Evolutionary conservation across 2,113 vertebrate species (phyloP).

Genomic region (Carassius carassius): DNA sequence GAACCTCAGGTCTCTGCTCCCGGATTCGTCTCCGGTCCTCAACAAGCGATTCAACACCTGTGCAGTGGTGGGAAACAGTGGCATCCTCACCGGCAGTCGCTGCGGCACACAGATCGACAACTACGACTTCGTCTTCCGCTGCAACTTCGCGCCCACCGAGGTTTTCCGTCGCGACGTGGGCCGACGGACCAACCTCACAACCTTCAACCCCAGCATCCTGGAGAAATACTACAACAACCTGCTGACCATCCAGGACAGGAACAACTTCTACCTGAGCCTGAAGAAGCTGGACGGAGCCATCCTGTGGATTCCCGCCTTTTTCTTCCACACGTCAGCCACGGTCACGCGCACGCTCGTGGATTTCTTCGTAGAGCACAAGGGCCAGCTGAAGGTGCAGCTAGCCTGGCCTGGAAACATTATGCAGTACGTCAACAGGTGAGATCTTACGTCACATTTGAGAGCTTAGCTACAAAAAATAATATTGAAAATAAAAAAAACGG

Average conservation of each 20-base stretch:
- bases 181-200: slow-evolving; percentile 92
- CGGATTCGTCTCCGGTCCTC: slow-evolving; percentile 85
- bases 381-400: slow-evolving; percentile 89
- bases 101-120: slow-evolving; percentile 91
- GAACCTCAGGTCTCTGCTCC: slow-evolving; percentile 91
- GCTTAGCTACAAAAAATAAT: not conserved
- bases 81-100: slow-evolving; percentile 90
- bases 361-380: slow-evolving; percentile 94
- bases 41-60: slow-evolving; percentile 91
- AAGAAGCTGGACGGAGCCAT: slow-evolving; percentile 94
- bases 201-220: slow-evolving; percentile 97
- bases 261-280: slow-evolving; percentile 96
- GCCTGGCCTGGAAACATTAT: slow-evolving; percentile 99
- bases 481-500: too few species aligned
- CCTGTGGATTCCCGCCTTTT: slow-evolving; percentile 97
- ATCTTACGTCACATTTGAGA: not conserved
- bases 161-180: slow-evolving; percentile 93
- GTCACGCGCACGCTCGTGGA: slow-evolving; percentile 95
- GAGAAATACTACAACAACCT: slow-evolving; percentile 99
- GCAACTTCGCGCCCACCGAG: slow-evolving; percentile 96
- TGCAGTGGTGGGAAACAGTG: slow-evolving; percentile 92
- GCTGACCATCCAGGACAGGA: slow-evolving; percentile 95
- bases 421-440: slow-evolving; percentile 93
- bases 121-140: slow-evolving; percentile 94
- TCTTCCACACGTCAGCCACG: slow-evolving; percentile 95